Base-by-base conservation (phyloP, 2,113 vertebrate genomes). In the Heterocephalus glaber region DNA sequence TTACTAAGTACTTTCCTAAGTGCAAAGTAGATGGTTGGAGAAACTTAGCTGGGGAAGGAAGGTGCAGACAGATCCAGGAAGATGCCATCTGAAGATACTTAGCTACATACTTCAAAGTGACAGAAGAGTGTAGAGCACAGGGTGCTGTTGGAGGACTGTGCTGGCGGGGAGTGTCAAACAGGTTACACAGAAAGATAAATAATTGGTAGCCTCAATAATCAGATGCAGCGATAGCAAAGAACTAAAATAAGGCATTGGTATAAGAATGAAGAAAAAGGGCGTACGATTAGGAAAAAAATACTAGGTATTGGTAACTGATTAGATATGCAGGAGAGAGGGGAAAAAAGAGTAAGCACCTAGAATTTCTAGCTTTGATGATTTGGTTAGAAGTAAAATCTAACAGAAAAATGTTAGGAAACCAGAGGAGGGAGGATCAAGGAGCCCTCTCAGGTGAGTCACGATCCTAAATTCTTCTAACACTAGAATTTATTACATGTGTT, bases 111-210 rank as follows among this genome's bases (percentile, higher is more conserved):
- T 11, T 14, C 5, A 0, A 30, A 19, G 33, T 3, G 28, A 54
- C 10, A 49, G 22, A 28, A 41, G 24, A 47, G 14, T 4, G 16
- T 22, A 1, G 0, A 16, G 12, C 11, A 16, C 35, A 49, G 1
- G 0, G 7, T 3, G 5, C 6, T 26, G 1, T 0, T 14, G 54
- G 35, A 44, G 28, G 16, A 10, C 0, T 2, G 3, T 4, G 33
- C 28, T 52, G 38, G 5, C 24, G 35, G 33, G 30, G 33, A 44
- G 0, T 1, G 19, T 28, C 12, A 19, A 41, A 14, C 38, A 76
- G 94, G 30, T 38, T 47, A 52, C 8, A 6, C 1, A 4, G 4
- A 63, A 38, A 24, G n/a, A 60, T 33, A 38, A 35, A 30, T 38
- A 41, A 24, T 0, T 76, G 52, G 35, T 12, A 56, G 38, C 65